phyloP scores from a whole-genome alignment of 2,797 vertebrate species.

The Pantherophis alleghaniensis region DNA sequence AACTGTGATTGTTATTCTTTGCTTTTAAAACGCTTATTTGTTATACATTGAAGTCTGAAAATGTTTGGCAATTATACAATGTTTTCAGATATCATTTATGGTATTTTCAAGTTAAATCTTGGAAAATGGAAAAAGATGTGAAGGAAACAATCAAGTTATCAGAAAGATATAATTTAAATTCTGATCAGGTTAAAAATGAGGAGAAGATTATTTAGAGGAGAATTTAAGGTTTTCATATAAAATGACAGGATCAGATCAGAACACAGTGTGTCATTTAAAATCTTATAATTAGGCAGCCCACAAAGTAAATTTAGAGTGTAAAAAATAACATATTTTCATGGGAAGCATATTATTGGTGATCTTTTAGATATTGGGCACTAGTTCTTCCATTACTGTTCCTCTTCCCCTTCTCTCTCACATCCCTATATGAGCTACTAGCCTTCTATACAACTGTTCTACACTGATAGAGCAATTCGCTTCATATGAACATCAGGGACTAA shows the following conservation, averaged over 20 bases:
- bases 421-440: background rate
- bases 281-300: background rate
- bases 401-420: background rate
- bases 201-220: too few relatives aligned
- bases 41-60: background rate
- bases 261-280: background rate
- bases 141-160: background rate
- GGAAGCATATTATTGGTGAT: background rate
- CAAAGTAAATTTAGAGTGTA: background rate
- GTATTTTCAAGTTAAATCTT: background rate
- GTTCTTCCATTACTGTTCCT: background rate
- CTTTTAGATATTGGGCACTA: background rate
- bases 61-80: background rate
- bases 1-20: background rate
- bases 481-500: slow-evolving; percentile 56
- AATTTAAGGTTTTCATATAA: background rate
- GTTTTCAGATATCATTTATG: background rate
- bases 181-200: background rate
- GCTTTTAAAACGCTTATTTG: background rate
- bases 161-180: background rate
- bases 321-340: background rate
- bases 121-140: background rate
- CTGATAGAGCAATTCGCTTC: slow-evolving; percentile 52
- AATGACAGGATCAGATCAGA: background rate
- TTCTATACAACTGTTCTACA: slow-evolving; percentile 44